Base-by-base conservation (phyloP, 2,888 invertebrate genomes). In the Heliconius charithonia region DNA sequence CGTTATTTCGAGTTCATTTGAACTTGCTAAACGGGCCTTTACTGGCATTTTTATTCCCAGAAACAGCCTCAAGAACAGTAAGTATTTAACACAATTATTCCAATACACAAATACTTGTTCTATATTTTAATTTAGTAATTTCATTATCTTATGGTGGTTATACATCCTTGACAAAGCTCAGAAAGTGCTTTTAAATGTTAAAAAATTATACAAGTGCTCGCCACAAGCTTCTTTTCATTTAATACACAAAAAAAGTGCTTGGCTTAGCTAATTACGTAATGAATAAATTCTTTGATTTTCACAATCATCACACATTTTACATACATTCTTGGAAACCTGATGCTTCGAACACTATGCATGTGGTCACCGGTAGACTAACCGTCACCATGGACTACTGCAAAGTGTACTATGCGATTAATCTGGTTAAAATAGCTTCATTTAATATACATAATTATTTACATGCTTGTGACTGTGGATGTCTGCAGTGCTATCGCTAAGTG, bases 11-110 rank as follows among this genome's bases (percentile, higher is more conserved):
- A 87, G 96, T 99, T 89, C 98, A 99, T 91, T 96, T 99, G 92
- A 98, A 98, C 94, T 97, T 98, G 89, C 95, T 99, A 87, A 98
- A 99, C 94, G 99, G 99, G 83, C 98, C 99, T 77, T 95, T 99
- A 80, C 95, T 99, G 87, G 99, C 99, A 80, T 97, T 98, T 89
- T 88, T 98, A 82, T 99, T 99, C 93, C 99, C 99, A 80, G 99
- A 99, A 93, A 97, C 98, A 78, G 99, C 99, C 90, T 98, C 99
- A 76, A 96, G 99, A 90, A 96, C 97, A 90, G 98, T 98, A 95
- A 96, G 85, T 84, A 80, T 78, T 32, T 16, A 56, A 51, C 72
- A 74, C 10, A 25, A 29, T 76, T 10, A 62, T 19, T 69, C 1
- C 13, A 69, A 37, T 25, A 45, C n/a, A 25, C 9, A 41, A 25